These are phyloP conservation scores for Pseudomyrmex concolor DNA, from an alignment of 1,140 invertebrate species.

Conservation along the genomic window DNA sequence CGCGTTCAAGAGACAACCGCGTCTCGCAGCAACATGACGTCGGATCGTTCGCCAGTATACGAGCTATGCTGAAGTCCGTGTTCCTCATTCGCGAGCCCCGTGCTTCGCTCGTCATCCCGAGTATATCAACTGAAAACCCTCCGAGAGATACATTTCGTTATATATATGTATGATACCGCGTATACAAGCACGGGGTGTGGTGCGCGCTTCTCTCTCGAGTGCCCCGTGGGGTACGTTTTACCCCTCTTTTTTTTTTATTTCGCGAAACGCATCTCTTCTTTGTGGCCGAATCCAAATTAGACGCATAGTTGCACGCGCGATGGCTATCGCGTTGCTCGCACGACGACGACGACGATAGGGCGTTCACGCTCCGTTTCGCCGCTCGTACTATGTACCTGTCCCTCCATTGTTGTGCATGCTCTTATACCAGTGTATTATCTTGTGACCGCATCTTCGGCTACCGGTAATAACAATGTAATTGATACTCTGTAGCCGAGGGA, in stretches of 20 bases:
- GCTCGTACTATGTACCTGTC: slow-evolving; percentile 68
- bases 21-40: too few species aligned
- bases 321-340: slow-evolving; percentile 80
- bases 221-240: not conserved
- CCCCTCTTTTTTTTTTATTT: slow-evolving; percentile 44
- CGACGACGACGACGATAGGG: not conserved
- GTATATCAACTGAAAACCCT: slow-evolving; percentile 67
- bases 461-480: slow-evolving; percentile 84
- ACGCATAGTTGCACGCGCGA: slow-evolving; percentile 83
- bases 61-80: slow-evolving; percentile 82
- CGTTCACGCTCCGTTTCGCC: slow-evolving; percentile 15
- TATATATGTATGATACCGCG: slow-evolving; percentile 46
- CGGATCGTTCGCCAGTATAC: slow-evolving; percentile 75
- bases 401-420: slow-evolving; percentile 77
- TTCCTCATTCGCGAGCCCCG: slow-evolving; percentile 42
- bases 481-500: slow-evolving; percentile 75
- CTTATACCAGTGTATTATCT: slow-evolving; percentile 84
- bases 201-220: too few species aligned
- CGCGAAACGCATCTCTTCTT: slow-evolving; percentile 74
- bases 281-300: slow-evolving; percentile 78
- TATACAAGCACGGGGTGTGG: not conserved
- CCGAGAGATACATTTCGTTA: slow-evolving; percentile 38
- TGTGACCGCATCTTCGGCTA: slow-evolving; percentile 77
- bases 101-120: slow-evolving; percentile 77
- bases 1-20: not conserved